phyloP scores from a whole-genome alignment of 2,888 invertebrate species.

The Drosophila tripunctata region DNA sequence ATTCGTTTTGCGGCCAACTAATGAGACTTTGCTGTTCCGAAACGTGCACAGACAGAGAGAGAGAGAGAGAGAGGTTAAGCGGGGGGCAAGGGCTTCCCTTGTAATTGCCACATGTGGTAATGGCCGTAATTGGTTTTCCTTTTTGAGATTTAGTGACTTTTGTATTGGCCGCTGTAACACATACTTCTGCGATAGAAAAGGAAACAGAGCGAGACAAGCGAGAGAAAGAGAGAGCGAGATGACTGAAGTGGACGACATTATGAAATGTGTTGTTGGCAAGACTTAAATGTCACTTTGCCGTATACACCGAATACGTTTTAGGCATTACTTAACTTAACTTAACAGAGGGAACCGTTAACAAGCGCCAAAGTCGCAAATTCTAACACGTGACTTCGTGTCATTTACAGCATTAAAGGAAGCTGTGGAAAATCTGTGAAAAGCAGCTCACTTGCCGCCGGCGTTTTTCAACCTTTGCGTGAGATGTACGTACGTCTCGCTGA shows the following conservation, averaged over 20 bases:
- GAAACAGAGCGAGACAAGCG: background rate
- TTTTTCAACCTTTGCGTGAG: slow-evolving; percentile 10
- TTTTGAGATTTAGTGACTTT: slow-evolving; percentile 75
- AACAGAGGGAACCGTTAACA: slow-evolving; percentile 71
- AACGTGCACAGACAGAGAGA: slow-evolving; percentile 40
- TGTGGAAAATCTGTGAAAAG: slow-evolving; percentile 26
- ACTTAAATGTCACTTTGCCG: slow-evolving; percentile 67
- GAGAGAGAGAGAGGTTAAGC: background rate
- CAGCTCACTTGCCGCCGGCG: slow-evolving; percentile 17
- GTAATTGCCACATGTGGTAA: slow-evolving; percentile 78
- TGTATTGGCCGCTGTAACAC: slow-evolving; percentile 61
- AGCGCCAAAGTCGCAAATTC: slow-evolving; percentile 75
- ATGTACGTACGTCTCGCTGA: no score
- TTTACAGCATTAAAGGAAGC: slow-evolving; percentile 70
- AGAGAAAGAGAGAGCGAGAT: background rate
- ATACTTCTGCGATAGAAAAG: slow-evolving; percentile 7
- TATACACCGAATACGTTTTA: slow-evolving; percentile 74
- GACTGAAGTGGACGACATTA: slow-evolving; percentile 23
- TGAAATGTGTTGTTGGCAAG: slow-evolving; percentile 52
- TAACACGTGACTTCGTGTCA: slow-evolving; percentile 81
- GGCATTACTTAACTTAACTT: slow-evolving; percentile 56
- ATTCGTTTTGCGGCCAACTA: slow-evolving; percentile 65
- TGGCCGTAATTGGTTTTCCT: slow-evolving; percentile 77
- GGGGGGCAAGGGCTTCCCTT: slow-evolving; percentile 42
- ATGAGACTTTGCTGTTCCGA: slow-evolving; percentile 75